Base-by-base conservation (phyloP, 1,140 invertebrate species). In the Tribolium castaneum region DNA sequence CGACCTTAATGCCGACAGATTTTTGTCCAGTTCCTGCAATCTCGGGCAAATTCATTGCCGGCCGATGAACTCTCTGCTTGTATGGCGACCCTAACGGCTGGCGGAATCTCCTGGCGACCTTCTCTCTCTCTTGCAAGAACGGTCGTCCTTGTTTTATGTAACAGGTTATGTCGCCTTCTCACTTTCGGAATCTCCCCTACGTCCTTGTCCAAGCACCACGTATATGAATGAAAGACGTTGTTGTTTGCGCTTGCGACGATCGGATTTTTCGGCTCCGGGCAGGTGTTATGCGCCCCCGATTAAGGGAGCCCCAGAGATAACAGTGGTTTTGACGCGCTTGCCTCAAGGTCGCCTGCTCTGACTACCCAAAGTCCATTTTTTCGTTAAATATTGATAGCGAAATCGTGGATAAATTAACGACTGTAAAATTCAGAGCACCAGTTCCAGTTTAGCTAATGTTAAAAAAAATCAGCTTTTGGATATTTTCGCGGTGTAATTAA, bases 101-200 rank as follows among this genome's bases (percentile, higher is more conserved):
- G 9, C 70, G 82, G 82, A 84, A 83, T 84, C 81, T 84, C 83
- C 83, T 80, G 54, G 52, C 45, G 13, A 66, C 39, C 22, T 19
- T 81, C 76, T 80, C 66, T 35, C 52, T 35, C 52, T 80, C 75
- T 59, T 54, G 34, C 73, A 71, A 35, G 22, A 19, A 50, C 34
- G 19, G 49, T 70, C 72, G 73, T 82, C 80, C 70, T 80, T 80
- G 78, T 80, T 83, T 82, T 81, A 78, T 66, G 77, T 83, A 83
- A 83, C 82, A 80, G 82, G 82, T 83, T 83, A 79, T 82, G 70
- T 62, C 19, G 72, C 35, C 59, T 77, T 80, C 78, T 78, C 81
- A 50, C 78, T 80, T 72, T 80, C 54, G 83, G 79, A 84, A 82
- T 83, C 83, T 84, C 83, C 82, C 66, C 73, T 50, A 70, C 73